phyloP scores from a whole-genome alignment of 2,888 invertebrate species.

The Ormia ochracea region DNA sequence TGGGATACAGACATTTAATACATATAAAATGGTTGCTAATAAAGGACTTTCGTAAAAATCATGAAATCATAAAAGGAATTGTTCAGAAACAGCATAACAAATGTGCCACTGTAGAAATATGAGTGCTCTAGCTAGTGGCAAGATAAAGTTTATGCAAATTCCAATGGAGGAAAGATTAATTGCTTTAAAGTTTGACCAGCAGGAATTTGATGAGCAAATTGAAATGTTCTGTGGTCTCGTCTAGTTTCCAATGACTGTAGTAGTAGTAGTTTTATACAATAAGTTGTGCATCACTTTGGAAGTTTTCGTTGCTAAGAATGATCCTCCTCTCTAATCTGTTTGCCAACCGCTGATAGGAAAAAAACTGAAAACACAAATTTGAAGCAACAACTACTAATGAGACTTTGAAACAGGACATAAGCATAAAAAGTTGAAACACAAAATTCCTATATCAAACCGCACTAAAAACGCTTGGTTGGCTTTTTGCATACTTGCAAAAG shows the following conservation, averaged over 20 bases:
- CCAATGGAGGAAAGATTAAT: neutral
- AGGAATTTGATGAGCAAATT: neutral
- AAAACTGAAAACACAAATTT: neutral
- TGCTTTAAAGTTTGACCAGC: conserved; percentile 10
- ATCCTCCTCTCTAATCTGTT: conserved; percentile 10
- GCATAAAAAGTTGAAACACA: conserved; percentile 15
- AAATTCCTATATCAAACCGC: conserved; percentile 23
- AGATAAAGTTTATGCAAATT: neutral
- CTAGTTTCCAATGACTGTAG: conserved; percentile 9
- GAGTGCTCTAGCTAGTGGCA: neutral
- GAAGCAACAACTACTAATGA: conserved; percentile 36
- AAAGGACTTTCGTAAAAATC: conserved; percentile 33
- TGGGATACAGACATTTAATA: conserved; percentile 43
- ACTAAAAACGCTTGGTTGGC: conserved; percentile 13
- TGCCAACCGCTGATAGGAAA: neutral
- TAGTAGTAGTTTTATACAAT: conserved; percentile 9
- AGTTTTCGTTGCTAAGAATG: neutral
- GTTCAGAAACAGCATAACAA: neutral
- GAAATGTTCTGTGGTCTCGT: neutral
- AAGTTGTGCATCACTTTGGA: neutral
- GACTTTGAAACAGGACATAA: conserved; percentile 55
- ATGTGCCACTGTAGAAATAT: neutral
- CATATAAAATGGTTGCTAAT: conserved; percentile 22
- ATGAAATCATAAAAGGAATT: conserved; percentile 36
- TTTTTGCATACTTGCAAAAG: conserved; percentile 1